Conservation (phyloP, 2,888 invertebrate species). For the Papilio protenor region DNA sequence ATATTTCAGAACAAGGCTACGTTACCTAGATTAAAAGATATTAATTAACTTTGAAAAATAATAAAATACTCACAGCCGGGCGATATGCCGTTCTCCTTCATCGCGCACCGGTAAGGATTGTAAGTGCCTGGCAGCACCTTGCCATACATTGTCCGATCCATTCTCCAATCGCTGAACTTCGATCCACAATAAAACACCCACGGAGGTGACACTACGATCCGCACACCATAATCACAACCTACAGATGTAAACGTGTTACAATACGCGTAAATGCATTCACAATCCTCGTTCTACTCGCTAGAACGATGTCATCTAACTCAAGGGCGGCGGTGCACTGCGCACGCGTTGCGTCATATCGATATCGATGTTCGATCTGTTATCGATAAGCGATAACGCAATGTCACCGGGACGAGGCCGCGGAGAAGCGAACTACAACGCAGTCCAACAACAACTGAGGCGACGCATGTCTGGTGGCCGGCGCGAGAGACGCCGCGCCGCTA, state of each 20-base stretch:
- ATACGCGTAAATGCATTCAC: constrained; percentile 60
- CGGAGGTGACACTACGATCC: constrained; percentile 69
- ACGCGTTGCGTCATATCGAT: constrained; percentile 61
- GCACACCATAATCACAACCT: constrained; percentile 81
- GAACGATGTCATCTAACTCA: constrained; percentile 51
- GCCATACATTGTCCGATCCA: constrained; percentile 97
- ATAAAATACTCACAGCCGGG: constrained; percentile 92
- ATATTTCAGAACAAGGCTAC: neutral
- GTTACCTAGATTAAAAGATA: neutral
- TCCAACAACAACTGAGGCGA: constrained; percentile 78
- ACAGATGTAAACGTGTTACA: constrained; percentile 68
- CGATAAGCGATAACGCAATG: constrained; percentile 73
- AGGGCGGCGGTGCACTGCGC: constrained; percentile 58
- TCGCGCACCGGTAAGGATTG: constrained; percentile 93
- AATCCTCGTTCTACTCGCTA: constrained; percentile 50
- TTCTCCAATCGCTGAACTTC: constrained; percentile 79
- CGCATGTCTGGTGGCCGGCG: constrained; percentile 61
- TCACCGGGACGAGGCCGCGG: constrained; percentile 72
- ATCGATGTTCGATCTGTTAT: constrained; percentile 53
- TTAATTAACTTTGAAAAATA: constrained; percentile 47
- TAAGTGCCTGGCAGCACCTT: constrained; percentile 93
- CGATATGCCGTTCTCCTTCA: constrained; percentile 91
- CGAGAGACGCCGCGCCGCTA: constrained; percentile 70
- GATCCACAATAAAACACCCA: constrained; percentile 77
- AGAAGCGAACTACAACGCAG: constrained; percentile 78